Conservation (phyloP, 2,888 invertebrate species). For the Drosophila peninsularis region DNA sequence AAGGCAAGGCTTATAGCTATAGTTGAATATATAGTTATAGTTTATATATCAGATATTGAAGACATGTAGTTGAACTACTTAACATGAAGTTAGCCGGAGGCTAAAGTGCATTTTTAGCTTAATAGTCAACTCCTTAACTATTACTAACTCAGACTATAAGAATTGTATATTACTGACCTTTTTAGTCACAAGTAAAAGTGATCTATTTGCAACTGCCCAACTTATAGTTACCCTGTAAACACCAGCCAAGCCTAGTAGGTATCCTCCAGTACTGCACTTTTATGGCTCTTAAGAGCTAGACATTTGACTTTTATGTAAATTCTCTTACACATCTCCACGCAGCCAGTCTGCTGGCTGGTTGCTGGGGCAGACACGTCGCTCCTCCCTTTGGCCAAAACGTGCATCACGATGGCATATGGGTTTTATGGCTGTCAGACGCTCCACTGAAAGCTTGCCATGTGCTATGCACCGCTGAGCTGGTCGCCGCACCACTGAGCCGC, state of each 20-base stretch:
- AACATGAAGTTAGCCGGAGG: too few relatives aligned
- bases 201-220: background rate
- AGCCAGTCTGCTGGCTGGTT: background rate
- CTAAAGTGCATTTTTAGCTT: too few relatives aligned
- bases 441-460: slow-evolving; percentile 39
- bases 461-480: slow-evolving; percentile 21
- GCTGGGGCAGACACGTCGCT: background rate
- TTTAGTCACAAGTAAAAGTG: too few relatives aligned
- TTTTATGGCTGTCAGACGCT: slow-evolving; percentile 19
- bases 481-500: slow-evolving; percentile 36
- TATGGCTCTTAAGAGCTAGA: background rate
- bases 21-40: too few relatives aligned
- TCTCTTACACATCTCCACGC: background rate
- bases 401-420: slow-evolving; percentile 65
- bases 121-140: too few relatives aligned
- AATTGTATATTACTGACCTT: too few relatives aligned
- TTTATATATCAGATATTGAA: too few relatives aligned
- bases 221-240: background rate
- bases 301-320: slow-evolving; percentile 16
- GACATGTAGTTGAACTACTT: too few relatives aligned
- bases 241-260: background rate
- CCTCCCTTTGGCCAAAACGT: slow-evolving; percentile 44
- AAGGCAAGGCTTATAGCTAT: too few relatives aligned
- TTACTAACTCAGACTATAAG: too few relatives aligned
- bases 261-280: background rate